Evolutionary conservation across 1,140 invertebrate genomes (phyloP).

Genomic region (Rhopalosiphum padi): DNA sequence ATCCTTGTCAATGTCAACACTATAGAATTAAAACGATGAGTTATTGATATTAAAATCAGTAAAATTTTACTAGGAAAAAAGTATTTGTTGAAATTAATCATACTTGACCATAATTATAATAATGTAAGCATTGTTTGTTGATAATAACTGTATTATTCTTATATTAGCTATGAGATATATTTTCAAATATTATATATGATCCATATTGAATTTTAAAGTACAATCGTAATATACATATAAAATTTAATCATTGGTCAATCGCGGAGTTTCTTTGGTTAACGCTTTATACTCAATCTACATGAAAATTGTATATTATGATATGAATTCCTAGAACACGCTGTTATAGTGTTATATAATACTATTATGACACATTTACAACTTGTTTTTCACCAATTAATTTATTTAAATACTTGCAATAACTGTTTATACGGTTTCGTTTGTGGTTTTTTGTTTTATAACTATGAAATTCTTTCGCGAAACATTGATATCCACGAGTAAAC

Average conservation of each 20-base stretch:
- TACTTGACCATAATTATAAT: background rate
- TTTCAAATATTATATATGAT: background rate
- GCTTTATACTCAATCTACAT: background rate
- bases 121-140: background rate
- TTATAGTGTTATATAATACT: background rate
- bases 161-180: background rate
- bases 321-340: background rate
- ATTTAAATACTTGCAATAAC: background rate
- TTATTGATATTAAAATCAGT: background rate
- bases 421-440: background rate
- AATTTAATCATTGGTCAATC: background rate
- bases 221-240: background rate
- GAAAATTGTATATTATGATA: background rate
- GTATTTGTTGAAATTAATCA: background rate
- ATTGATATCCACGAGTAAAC: background rate
- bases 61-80: background rate
- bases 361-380: constrained; percentile 9
- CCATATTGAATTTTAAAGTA: background rate
- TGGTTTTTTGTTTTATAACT: background rate
- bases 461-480: background rate
- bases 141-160: background rate
- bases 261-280: background rate
- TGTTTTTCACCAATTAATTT: background rate
- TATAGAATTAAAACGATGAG: background rate
- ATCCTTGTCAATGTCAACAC: background rate